Evolutionary conservation across 1,140 invertebrate species (phyloP).

Genomic region (Eriocheir sinensis): DNA sequence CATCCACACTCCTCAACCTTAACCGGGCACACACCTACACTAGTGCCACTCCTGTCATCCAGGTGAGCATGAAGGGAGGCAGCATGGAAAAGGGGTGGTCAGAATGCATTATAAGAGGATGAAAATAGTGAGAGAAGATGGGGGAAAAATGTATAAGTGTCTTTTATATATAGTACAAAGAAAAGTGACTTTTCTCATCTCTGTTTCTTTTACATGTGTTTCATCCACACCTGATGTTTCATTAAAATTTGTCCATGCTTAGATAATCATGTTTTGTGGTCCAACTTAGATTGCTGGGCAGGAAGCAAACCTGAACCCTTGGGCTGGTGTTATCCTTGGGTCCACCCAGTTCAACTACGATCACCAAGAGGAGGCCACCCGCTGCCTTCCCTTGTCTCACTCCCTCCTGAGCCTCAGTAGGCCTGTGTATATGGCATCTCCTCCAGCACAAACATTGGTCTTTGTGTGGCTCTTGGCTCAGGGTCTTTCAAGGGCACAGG

Average conservation of each 20-base stretch:
- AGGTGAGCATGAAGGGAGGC: constrained; percentile 60
- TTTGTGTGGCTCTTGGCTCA: constrained; percentile 66
- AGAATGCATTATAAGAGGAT: not conserved
- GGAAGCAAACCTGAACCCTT: constrained; percentile 47
- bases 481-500: constrained; percentile 62
- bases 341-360: not conserved
- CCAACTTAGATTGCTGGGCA: constrained; percentile 42
- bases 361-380: not conserved
- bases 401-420: constrained; percentile 48
- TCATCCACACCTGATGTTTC: not conserved
- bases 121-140: too few species aligned
- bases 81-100: not conserved
- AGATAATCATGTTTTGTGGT: not conserved
- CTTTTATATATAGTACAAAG: too few species aligned
- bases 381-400: constrained; percentile 17
- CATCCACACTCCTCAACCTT: constrained; percentile 55
- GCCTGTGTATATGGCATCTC: constrained; percentile 44
- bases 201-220: not conserved
- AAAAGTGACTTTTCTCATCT: not conserved
- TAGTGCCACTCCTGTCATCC: constrained; percentile 52
- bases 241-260: not conserved
- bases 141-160: too few species aligned
- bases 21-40: constrained; percentile 68
- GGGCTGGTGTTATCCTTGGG: constrained; percentile 54
- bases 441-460: constrained; percentile 43